Evolutionary conservation across 2,113 vertebrate genomes (phyloP).

Genomic region (Muntiacus reevesi): DNA sequence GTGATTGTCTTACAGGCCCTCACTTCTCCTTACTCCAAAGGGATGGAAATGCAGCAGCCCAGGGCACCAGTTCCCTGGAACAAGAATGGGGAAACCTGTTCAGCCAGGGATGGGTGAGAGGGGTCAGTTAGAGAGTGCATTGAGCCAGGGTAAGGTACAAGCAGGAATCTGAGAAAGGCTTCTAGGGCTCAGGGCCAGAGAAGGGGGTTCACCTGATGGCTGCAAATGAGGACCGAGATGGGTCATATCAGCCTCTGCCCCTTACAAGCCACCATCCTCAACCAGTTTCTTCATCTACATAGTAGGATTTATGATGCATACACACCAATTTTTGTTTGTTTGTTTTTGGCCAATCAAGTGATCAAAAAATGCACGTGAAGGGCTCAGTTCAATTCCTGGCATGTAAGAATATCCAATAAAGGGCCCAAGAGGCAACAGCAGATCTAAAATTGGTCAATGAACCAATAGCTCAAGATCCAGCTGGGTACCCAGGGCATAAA

Average conservation of each 20-base stretch:
- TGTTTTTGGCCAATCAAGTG: not conserved
- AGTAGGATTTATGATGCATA: not conserved
- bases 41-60: fast-evolving
- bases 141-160: not conserved
- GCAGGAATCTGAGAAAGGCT: not conserved
- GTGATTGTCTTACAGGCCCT: not conserved
- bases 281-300: not conserved
- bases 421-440: not conserved
- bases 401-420: not conserved
- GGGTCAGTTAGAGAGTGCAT: fast-evolving
- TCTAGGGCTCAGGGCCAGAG: not conserved
- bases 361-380: not conserved
- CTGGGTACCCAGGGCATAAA: not conserved
- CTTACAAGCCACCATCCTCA: too few relatives aligned
- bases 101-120: fast-evolving
- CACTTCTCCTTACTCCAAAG: fast-evolving
- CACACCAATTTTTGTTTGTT: fast-evolving
- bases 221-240: fast-evolving
- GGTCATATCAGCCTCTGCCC: fast-evolving
- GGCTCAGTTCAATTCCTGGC: not conserved
- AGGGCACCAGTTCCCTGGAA: not conserved
- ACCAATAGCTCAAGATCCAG: not conserved
- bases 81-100: too few relatives aligned
- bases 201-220: too few relatives aligned
- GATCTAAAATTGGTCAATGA: too few relatives aligned